These are phyloP conservation scores for Cydia strobilella DNA, from an alignment of 1,140 invertebrate genomes.

Conservation along the genomic window DNA sequence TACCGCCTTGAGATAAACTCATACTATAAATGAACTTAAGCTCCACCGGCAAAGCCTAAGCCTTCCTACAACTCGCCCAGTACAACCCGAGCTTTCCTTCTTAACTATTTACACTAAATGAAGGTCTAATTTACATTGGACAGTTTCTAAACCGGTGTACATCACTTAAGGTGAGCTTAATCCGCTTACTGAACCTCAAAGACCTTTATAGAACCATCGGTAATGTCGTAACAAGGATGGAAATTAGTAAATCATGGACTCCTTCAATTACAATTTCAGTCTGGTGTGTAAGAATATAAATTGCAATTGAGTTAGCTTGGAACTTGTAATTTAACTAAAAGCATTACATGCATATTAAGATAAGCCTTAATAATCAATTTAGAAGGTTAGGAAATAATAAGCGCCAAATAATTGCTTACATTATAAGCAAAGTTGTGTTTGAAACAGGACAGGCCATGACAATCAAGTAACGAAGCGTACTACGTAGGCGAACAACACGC, in stretches of 20 bases:
- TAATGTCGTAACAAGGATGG: background rate
- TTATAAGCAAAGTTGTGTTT: no score
- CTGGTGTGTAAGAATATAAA: no score
- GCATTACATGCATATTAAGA: no score
- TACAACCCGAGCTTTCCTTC: background rate
- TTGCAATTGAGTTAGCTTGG: no score
- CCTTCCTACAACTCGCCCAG: background rate
- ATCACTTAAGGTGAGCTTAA: slow-evolving; percentile 6
- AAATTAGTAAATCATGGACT: background rate
- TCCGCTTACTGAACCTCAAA: slow-evolving; percentile 21
- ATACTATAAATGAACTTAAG: background rate
- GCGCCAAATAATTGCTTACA: no score
- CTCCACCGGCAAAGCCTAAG: background rate
- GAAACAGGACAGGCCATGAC: no score
- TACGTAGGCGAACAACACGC: no score
- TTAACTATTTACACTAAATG: background rate
- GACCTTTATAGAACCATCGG: background rate
- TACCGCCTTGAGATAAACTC: background rate
- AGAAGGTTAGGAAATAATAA: no score
- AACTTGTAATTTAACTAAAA: no score
- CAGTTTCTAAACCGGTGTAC: background rate
- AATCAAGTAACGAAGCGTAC: no score
- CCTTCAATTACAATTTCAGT: no score
- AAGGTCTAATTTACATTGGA: background rate
- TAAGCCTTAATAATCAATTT: no score